Conservation (phyloP, 2,888 invertebrate genomes). For the Chloroclystis v-ata region DNA sequence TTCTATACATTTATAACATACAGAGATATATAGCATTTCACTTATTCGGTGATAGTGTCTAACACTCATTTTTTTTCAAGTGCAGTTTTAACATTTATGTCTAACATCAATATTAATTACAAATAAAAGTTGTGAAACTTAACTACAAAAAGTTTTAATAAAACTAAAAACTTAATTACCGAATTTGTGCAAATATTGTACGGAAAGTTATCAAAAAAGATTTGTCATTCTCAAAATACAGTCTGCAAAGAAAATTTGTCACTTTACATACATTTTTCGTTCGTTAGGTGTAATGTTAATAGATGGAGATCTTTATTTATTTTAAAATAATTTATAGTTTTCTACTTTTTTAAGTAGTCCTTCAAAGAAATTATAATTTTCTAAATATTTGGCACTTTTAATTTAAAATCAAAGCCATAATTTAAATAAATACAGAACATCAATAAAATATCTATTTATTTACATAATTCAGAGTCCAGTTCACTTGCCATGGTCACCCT, state of each 20-base stretch:
- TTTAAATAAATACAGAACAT: background rate
- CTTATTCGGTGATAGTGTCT: slow-evolving; percentile 21
- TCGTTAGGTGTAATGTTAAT: no score
- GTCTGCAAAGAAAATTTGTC: no score
- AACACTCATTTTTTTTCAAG: slow-evolving; percentile 17
- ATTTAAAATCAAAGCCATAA: background rate
- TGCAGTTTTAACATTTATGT: slow-evolving; percentile 3
- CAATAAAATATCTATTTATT: slow-evolving; percentile 1
- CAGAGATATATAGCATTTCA: slow-evolving; percentile 16
- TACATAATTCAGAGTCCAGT: slow-evolving; percentile 32
- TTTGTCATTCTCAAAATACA: no score
- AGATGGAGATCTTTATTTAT: no score
- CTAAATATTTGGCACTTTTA: background rate
- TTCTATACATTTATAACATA: slow-evolving; percentile 19
- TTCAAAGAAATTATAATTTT: no score
- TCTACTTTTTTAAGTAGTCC: no score
- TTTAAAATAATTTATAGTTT: no score
- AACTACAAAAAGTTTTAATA: no score
- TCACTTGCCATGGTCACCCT: slow-evolving; percentile 22
- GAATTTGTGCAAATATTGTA: slow-evolving; percentile 12
- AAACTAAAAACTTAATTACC: no score
- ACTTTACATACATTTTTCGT: no score
- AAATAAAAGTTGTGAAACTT: no score
- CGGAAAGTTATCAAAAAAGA: background rate
- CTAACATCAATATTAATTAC: background rate